Conservation (phyloP, 2,888 invertebrate species). For the Chaetogeoica ovagalla region DNA sequence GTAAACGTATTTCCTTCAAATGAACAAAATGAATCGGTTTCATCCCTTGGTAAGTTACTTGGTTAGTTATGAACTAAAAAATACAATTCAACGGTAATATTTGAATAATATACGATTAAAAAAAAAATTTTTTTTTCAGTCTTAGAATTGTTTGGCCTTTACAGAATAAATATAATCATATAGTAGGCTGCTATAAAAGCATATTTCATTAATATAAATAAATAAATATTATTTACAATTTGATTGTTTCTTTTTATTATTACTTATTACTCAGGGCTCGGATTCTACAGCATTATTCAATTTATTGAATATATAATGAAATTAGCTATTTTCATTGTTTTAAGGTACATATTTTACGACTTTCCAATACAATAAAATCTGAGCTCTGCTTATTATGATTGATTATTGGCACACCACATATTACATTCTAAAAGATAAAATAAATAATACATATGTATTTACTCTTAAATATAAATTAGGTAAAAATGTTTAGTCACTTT, state of each 20-base stretch:
- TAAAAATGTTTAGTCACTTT: conserved; percentile 19
- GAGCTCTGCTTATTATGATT: conserved; percentile 5
- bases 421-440: conserved; percentile 27
- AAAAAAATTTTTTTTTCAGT: conserved; percentile 29
- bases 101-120: conserved; percentile 8
- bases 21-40: conserved; percentile 15
- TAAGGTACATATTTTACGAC: no score
- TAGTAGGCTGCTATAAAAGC: conserved; percentile 24
- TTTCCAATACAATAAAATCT: no score
- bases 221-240: conserved; percentile 30
- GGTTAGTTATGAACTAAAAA: conserved; percentile 28
- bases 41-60: background rate
- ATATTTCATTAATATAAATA: conserved; percentile 13
- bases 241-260: conserved; percentile 22
- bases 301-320: no score
- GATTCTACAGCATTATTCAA: background rate
- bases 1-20: no score
- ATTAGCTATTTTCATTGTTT: no score
- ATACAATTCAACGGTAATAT: conserved; percentile 39
- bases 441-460: conserved; percentile 11
- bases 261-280: no score
- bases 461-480: background rate
- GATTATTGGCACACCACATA: conserved; percentile 40
- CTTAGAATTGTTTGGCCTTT: conserved; percentile 48
- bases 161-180: no score